Evolutionary conservation across 2,113 vertebrate species (phyloP).

Genomic region (Micromys minutus): DNA sequence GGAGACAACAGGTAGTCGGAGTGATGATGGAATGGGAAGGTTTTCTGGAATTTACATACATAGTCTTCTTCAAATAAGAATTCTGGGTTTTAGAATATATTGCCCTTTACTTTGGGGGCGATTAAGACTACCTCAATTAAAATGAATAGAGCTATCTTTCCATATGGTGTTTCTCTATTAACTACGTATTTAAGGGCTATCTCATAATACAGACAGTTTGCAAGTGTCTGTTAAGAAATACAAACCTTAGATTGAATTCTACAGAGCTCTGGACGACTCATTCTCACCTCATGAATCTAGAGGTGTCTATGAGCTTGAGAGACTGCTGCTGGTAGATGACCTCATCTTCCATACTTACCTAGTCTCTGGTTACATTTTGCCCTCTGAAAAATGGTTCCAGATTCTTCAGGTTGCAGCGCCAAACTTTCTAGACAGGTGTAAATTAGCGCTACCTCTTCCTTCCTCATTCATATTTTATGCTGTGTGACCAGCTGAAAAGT

Average conservation of each 20-base stretch:
- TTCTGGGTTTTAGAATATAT: neutral
- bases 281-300: constrained; percentile 85
- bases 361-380: constrained; percentile 82
- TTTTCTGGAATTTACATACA: neutral
- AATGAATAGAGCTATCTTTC: constrained; percentile 22
- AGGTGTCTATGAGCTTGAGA: constrained; percentile 83
- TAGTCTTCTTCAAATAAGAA: constrained; percentile 6
- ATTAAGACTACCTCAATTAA: constrained; percentile 5
- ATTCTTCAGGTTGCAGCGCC: constrained; percentile 67
- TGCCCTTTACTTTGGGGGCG: neutral
- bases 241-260: constrained; percentile 81
- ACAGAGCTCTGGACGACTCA: constrained; percentile 73
- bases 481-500: constrained; percentile 1
- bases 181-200: constrained; percentile 4
- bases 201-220: constrained; percentile 73
- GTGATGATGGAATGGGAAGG: neutral
- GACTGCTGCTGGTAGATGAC: constrained; percentile 81
- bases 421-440: constrained; percentile 77
- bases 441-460: constrained; percentile 64
- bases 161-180: constrained; percentile 35
- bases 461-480: constrained; percentile 67
- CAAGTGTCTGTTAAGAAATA: constrained; percentile 78
- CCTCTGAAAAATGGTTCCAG: constrained; percentile 73
- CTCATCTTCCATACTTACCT: constrained; percentile 82
- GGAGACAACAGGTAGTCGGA: neutral